Base-by-base conservation (phyloP, 2,113 vertebrate species). In the Lagopus muta region DNA sequence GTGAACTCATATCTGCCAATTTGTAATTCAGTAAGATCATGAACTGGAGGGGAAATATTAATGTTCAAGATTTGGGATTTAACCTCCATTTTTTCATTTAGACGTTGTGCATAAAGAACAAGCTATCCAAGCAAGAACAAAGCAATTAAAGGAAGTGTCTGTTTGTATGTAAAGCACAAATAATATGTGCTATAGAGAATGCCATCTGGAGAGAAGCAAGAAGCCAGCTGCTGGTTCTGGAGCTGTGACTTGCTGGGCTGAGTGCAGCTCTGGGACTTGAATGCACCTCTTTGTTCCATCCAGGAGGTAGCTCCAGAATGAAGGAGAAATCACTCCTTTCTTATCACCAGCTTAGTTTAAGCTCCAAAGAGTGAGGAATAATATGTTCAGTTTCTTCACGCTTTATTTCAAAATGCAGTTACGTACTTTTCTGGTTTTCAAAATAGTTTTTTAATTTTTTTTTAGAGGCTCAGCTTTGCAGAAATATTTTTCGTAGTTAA, bases 271-370 rank as follows among this genome's bases (percentile, higher is more conserved):
- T 25, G 3, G 2, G 4, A 47, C 11, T 11, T 6, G 9, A 43
- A 43, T 1, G 4, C 0, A 0, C 20, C 21, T 75, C 67, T 66
- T 28, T 43, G 42, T 60, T 77, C 50, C 0, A 1, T 81, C 43
- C 24, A 28, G 8, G 50, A 40, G 9, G 50, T 54, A 45, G n/a
- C 48, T 8, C 50, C 62, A 71, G 38, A 55, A 40, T 8, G 20
- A 50, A 65, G 45, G 43, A 60, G 54, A 28, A 61, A 47, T 55
- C 13, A 13, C 36, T 52, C 25, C 30, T 65, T 48, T 16, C 13
- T 38, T 48, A 30, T 45, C 74, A 73, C 54, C 30, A 34, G 42
- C 42, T 75, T 71, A 62, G 32, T 43, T 72, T 47, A 60, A 75
- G 52, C 22, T 69, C 30, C 40, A 40, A n/a, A 70, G 52, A 21